A percentile compares a stretch with the other conserved stretches of the same genome.
phyloP scores from a whole-genome alignment of 1,140 invertebrate species.

The Chlorops oryzae region DNA sequence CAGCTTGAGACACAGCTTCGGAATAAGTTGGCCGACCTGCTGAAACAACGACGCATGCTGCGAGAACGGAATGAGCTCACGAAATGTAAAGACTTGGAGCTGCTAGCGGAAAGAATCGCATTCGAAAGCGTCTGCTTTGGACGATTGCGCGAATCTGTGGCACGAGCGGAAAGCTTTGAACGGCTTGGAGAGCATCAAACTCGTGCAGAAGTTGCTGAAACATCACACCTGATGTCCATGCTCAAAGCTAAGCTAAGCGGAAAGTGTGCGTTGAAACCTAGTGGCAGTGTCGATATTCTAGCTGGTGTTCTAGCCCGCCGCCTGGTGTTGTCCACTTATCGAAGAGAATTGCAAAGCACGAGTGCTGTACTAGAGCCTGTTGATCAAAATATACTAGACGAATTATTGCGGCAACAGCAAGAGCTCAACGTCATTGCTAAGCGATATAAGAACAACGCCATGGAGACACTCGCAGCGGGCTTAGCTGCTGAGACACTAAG shows the following conservation, averaged over 20 bases:
- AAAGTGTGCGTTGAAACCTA: constrained; percentile 35
- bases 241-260: constrained; percentile 59
- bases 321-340: constrained; percentile 16
- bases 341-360: background rate
- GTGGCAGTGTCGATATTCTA: constrained; percentile 23
- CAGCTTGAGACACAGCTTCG: constrained; percentile 60
- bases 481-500: constrained; percentile 61
- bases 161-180: constrained; percentile 21
- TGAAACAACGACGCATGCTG: constrained; percentile 56
- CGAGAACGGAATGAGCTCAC: constrained; percentile 59
- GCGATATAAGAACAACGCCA: constrained; percentile 61
- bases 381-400: constrained; percentile 49
- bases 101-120: constrained; percentile 68
- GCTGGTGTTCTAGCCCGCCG: constrained; percentile 24
- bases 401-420: constrained; percentile 55
- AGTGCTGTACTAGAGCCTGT: constrained; percentile 21
- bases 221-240: constrained; percentile 64
- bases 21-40: constrained; percentile 59
- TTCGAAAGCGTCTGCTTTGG: constrained; percentile 57
- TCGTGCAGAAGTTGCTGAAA: constrained; percentile 57
- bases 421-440: constrained; percentile 57
- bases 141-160: constrained; percentile 20
- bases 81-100: constrained; percentile 58
- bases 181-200: constrained; percentile 21
- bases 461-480: constrained; percentile 60